Evolutionary conservation across 1,140 invertebrate genomes (phyloP).

Genomic region (Drosophila navojoa): DNA sequence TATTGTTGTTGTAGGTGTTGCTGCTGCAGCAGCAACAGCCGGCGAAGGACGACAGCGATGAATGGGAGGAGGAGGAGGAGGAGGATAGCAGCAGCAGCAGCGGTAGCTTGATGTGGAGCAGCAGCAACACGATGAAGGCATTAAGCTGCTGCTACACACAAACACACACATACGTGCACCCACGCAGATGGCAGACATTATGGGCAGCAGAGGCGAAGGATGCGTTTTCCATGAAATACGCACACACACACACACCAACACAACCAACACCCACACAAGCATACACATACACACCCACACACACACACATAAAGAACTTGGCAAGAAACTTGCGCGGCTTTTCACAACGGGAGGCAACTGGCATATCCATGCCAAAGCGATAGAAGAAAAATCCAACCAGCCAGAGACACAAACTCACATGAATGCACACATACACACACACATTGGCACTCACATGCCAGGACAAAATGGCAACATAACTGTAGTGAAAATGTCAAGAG

Average conservation of each 20-base stretch:
- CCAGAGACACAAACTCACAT: constrained; percentile 4
- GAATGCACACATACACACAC: constrained; percentile 4
- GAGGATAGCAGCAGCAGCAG: neutral
- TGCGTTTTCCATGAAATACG: constrained; percentile 73
- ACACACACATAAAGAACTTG: constrained; percentile 40
- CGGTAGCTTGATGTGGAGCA: constrained; percentile 19
- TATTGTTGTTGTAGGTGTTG: constrained; percentile 31
- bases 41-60: constrained; percentile 58
- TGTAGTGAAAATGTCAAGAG: constrained; percentile 82
- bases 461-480: constrained; percentile 78
- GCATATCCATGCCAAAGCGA: constrained; percentile 52
- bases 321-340: constrained; percentile 60
- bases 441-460: constrained; percentile 23
- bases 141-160: constrained; percentile 69
- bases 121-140: constrained; percentile 60
- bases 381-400: constrained; percentile 54
- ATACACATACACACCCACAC: constrained; percentile 39
- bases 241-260: constrained; percentile 30
- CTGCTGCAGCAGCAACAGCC: constrained; percentile 63
- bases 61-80: constrained; percentile 10
- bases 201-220: constrained; percentile 67
- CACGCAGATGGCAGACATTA: constrained; percentile 55
- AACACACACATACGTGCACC: constrained; percentile 17
- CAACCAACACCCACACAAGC: constrained; percentile 9
- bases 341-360: constrained; percentile 25